Conservation (phyloP, 2,797 vertebrate genomes). For the Diplodus puntazzo region DNA sequence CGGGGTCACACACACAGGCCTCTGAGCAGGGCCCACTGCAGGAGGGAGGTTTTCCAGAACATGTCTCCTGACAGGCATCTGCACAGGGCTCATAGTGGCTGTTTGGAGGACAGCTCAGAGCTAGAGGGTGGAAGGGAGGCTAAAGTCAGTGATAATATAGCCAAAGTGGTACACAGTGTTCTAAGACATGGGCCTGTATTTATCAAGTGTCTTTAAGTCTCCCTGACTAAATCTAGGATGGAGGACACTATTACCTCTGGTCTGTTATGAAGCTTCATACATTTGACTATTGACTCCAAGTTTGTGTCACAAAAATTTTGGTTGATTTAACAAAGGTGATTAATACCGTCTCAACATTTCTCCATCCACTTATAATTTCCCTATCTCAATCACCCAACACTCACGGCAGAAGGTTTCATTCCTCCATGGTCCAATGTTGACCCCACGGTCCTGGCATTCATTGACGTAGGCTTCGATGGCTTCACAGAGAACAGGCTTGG, state of each 20-base stretch:
- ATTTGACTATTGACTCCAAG: too few relatives aligned
- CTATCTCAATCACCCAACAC: slow-evolving; percentile 25
- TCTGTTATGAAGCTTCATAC: too few relatives aligned
- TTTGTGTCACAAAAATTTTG: neutral
- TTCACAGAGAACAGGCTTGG: slow-evolving; percentile 80
- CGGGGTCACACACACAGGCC: slow-evolving; percentile 82
- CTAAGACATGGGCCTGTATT: neutral
- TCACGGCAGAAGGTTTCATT: slow-evolving; percentile 83
- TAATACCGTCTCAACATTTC: neutral
- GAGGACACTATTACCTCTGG: too few relatives aligned
- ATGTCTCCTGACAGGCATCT: slow-evolving; percentile 83
- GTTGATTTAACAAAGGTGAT: too few relatives aligned
- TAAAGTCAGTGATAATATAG: neutral
- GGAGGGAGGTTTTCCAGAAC: slow-evolving; percentile 58
- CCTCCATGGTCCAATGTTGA: slow-evolving; percentile 81
- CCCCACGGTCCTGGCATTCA: slow-evolving; percentile 85
- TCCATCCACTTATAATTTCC: neutral
- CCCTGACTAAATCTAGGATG: too few relatives aligned
- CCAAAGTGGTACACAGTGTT: neutral
- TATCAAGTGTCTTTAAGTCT: too few relatives aligned
- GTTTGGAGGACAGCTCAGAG: slow-evolving; percentile 78
- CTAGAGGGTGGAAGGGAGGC: slow-evolving; percentile 53
- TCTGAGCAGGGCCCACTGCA: slow-evolving; percentile 80
- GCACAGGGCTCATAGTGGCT: slow-evolving; percentile 85
- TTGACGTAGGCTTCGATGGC: slow-evolving; percentile 85